Percentiles rank a stretch among this genome's conserved stretches.
Evolutionary conservation across 2,888 invertebrate genomes (phyloP).

Genomic region (Magallana nippona): DNA sequence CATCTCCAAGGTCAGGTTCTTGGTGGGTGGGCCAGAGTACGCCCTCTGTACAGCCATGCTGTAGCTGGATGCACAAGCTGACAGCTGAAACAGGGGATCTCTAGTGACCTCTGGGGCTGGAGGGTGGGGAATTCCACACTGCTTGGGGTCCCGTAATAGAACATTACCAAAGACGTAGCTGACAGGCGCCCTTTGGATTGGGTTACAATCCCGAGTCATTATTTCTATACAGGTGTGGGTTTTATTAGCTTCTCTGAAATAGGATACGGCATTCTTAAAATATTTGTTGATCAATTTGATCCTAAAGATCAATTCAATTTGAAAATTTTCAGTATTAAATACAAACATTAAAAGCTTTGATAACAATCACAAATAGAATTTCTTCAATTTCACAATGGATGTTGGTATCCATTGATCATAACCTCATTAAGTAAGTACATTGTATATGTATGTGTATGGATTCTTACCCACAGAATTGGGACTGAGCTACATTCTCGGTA

Average conservation of each 20-base stretch:
- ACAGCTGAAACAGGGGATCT: conserved; percentile 37
- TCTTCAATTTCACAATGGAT: too few relatives aligned
- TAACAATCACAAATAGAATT: too few relatives aligned
- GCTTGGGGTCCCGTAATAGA: background rate
- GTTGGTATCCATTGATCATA: too few relatives aligned
- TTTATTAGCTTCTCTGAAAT: conserved; percentile 40
- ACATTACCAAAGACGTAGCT: conserved; percentile 29
- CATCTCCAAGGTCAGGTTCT: background rate
- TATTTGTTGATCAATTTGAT: too few relatives aligned
- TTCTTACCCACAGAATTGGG: conserved; percentile 40
- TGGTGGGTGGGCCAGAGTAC: background rate
- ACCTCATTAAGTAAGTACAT: too few relatives aligned
- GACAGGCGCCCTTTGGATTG: conserved; percentile 40
- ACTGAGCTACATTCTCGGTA: background rate
- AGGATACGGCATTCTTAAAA: background rate
- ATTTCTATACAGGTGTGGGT: conserved; percentile 36
- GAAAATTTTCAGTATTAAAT: too few relatives aligned
- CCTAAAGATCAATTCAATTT: too few relatives aligned
- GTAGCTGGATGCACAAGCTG: conserved; percentile 28
- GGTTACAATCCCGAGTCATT: conserved; percentile 38
- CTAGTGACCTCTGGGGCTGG: background rate
- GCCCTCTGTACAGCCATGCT: background rate
- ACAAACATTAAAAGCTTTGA: too few relatives aligned
- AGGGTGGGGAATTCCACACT: background rate
- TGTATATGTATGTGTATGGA: background rate